Base-by-base conservation (phyloP, 1,140 invertebrate species). In the Eupristina koningsbergeri region DNA sequence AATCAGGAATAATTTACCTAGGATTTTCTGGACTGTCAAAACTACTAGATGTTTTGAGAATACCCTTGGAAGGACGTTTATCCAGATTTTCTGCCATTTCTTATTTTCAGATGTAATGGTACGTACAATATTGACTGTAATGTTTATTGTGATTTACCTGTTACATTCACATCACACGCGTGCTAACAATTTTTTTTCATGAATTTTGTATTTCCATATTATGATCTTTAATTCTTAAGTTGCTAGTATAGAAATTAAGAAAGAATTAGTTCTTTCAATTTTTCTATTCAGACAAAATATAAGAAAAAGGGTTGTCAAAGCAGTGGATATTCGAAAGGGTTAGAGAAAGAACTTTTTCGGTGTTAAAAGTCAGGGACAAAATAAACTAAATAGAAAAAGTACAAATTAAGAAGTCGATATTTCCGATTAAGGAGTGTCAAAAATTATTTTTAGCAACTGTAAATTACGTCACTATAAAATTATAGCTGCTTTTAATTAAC, bases 31-130 rank as follows among this genome's bases (percentile, higher is more conserved):
- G 94, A 86, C 94, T 95, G 91, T 97, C 96, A 90, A 97, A 97
- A 92, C 97, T 98, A 83, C 97, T 96, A 1, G 97, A 97, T 83
- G 96, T 96, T 93, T 98, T 98, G 80, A 98, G 93, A 89, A 98
- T 98, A 86, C 98, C 96, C 93, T 98, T 98, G 50, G 95, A 94
- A 86, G 97, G 97, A 83, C 92, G 89, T 87, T 92, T 92, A n/a
- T 91, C 91, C 84, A 92, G 87, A 88, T 92, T 91, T 74, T 92
- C 92, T 83, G 92, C 92, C 92, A 92, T 92, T 88, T 86, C 87
- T 86, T 53, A 74, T 26, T 69, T 31, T 67, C 45, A 63, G 71
- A 78, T 77, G 81, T 22, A 77, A 83, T 31, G n/a, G 45, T 58
- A 77, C 71, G 34, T 83, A 83, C 39, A 53, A 83, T 41, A 34